phyloP scores from a whole-genome alignment of 2,888 invertebrate species.

The Temnothorax rugatulus region DNA sequence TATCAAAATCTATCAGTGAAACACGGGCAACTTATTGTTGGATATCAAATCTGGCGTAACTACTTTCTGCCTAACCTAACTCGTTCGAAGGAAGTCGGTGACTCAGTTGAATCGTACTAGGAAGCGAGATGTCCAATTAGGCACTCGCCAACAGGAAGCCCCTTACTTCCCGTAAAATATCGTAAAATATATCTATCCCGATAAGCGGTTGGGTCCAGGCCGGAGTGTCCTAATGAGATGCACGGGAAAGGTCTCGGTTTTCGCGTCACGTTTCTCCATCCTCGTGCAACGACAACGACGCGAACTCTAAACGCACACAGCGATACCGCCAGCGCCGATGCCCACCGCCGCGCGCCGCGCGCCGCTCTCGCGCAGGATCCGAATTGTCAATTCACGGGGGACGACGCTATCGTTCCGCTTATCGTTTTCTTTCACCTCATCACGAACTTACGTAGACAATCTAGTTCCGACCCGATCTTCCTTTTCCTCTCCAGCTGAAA shows the following conservation, averaged over 20 bases:
- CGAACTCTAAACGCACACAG: constrained; percentile 51
- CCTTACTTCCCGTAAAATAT: constrained; percentile 71
- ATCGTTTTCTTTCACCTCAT: constrained; percentile 45
- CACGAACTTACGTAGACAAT: not conserved
- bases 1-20: not conserved
- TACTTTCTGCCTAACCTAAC: not conserved
- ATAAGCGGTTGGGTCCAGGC: constrained; percentile 72
- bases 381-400: constrained; percentile 70
- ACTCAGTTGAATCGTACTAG: constrained; percentile 70
- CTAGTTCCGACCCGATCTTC: not conserved
- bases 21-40: not conserved
- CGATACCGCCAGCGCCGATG: constrained; percentile 57
- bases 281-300: constrained; percentile 66
- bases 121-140: constrained; percentile 76
- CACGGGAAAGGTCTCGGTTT: constrained; percentile 78
- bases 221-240: constrained; percentile 79
- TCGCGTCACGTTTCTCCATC: constrained; percentile 78
- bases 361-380: constrained; percentile 37
- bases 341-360: constrained; percentile 6
- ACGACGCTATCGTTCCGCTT: constrained; percentile 26
- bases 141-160: constrained; percentile 74
- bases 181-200: constrained; percentile 77
- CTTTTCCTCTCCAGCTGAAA: not conserved
- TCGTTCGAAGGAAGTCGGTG: constrained; percentile 44
- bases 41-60: constrained; percentile 4